Evolutionary conservation across 2,797 vertebrate genomes (phyloP).

Genomic region (Anabas testudineus): DNA sequence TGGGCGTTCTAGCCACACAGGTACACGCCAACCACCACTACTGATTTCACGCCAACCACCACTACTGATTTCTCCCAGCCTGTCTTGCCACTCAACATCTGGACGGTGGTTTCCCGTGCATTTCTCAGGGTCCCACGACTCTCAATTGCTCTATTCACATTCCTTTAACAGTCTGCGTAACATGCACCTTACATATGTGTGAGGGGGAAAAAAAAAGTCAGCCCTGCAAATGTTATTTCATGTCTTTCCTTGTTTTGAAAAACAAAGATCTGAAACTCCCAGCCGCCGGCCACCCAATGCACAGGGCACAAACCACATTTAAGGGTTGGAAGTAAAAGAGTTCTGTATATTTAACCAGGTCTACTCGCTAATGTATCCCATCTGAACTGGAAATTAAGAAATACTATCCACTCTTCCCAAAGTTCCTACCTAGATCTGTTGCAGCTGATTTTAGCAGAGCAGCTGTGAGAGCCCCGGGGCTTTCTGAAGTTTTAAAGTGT

Average conservation of each 20-base stretch:
- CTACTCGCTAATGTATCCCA: slow-evolving; percentile 68
- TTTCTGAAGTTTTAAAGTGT: slow-evolving; percentile 36
- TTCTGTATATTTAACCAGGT: slow-evolving; percentile 32
- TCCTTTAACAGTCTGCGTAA: slow-evolving; percentile 41
- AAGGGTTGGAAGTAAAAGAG: slow-evolving; percentile 13
- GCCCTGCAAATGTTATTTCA: slow-evolving; percentile 57
- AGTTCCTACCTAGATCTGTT: slow-evolving; percentile 58
- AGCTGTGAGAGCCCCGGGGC: slow-evolving; percentile 56
- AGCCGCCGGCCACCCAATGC: slow-evolving; percentile 61
- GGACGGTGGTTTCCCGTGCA: slow-evolving; percentile 75
- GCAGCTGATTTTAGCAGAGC: slow-evolving; percentile 57
- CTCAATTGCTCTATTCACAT: slow-evolving; percentile 74
- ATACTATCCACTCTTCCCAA: slow-evolving; percentile 51
- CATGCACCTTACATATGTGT: slow-evolving; percentile 74
- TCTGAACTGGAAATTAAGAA: slow-evolving; percentile 71
- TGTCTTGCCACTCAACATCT: slow-evolving; percentile 78
- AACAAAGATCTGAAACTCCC: slow-evolving; percentile 47
- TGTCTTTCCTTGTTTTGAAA: slow-evolving; percentile 46
- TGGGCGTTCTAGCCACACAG: too few relatives aligned
- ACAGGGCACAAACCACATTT: slow-evolving; percentile 43
- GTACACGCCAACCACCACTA: slow-evolving; percentile 45
- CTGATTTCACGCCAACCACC: too few relatives aligned
- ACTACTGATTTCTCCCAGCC: slow-evolving; percentile 50
- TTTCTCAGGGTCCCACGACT: slow-evolving; percentile 58
- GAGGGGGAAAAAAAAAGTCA: slow-evolving; percentile 55